Base-by-base conservation (phyloP, 2,888 invertebrate genomes). In the Ochropleura leucogaster region DNA sequence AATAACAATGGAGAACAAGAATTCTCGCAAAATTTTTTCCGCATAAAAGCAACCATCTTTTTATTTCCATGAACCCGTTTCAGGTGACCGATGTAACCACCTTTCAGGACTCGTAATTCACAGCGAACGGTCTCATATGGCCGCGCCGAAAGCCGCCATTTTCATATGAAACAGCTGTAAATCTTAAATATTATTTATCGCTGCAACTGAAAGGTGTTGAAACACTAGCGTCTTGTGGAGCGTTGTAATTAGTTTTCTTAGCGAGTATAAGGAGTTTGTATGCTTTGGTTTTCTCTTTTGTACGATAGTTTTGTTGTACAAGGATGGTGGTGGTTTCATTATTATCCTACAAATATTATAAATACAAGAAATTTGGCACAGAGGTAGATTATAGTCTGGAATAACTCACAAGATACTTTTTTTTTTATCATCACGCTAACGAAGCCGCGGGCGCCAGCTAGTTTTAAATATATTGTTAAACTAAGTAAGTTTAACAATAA, bases 151-250 rank as follows among this genome's bases (percentile, higher is more conserved):
- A 63, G 60, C 63, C 44, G 10, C 62, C 63, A 77, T 85, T 84
- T 85, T 72, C 82, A 85, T 74, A 85, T 57, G 74, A 82, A 78
- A 74, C 72, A 57, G 79, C 51, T 80, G 82, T 79, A 85, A 85
- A 84, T 85, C 85, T 84, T 67, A 66, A 76, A 85, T 80, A 85
- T 84, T 79, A 85, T 85, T 84, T 82, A 85, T 70, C 51, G 69
- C 62, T 47, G 66, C 63, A 55, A 46, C 64, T 69, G 71, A 73
- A 82, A 53, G 62, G 46, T 40, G 60, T 47, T 71, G 80, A 80
- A 74, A 80, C 79, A 69, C 53, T 75, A 79, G 44, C 63, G 57
- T 68, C 72, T 72, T 68, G 70, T 10, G 53, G 63, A 63, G 59
- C 60, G 55, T 42, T 40, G 47, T 74, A 53, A 74, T 80, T 77